Percentiles rank a stretch among this genome's conserved stretches.
Evolutionary conservation across 2,888 invertebrate genomes (phyloP).

Genomic region (Terebella lapidaria): DNA sequence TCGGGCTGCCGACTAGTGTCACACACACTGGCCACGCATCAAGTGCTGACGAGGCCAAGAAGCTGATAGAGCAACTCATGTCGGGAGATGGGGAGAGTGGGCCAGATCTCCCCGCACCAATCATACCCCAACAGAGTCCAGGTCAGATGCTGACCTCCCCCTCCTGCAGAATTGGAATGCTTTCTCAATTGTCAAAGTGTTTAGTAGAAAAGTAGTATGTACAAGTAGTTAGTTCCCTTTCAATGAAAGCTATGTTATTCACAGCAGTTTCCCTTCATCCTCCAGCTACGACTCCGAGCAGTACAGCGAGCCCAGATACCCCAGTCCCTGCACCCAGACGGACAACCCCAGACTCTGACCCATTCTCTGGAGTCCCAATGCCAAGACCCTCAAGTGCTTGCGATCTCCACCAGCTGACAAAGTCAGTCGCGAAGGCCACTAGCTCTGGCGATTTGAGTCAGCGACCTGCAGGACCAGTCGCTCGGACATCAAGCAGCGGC

Average conservation of each 20-base stretch:
- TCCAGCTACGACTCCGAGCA: slow-evolving; percentile 2
- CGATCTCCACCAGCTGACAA: not conserved
- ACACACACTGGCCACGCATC: slow-evolving; percentile 43
- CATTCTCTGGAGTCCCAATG: not conserved
- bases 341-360: not conserved
- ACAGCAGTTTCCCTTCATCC: too few species aligned
- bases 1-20: slow-evolving; percentile 49
- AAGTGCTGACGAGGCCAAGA: slow-evolving; percentile 43
- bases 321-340: not conserved
- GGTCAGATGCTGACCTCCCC: too few species aligned
- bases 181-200: too few species aligned
- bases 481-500: slow-evolving; percentile 9
- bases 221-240: too few species aligned
- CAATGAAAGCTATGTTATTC: too few species aligned
- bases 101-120: slow-evolving; percentile 27
- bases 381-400: not conserved
- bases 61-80: slow-evolving; percentile 43
- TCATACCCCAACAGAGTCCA: slow-evolving; percentile 23
- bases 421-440: not conserved
- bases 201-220: too few species aligned
- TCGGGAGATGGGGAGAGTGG: slow-evolving; percentile 20
- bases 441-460: not conserved
- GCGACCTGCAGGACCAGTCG: slow-evolving; percentile 4
- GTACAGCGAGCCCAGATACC: not conserved
- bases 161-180: too few species aligned